A percentile compares a stretch with the other conserved stretches of the same genome.
These are phyloP conservation scores for Lordiphosa stackelbergi DNA, from an alignment of 1,140 invertebrate genomes.

Conservation along the genomic window DNA sequence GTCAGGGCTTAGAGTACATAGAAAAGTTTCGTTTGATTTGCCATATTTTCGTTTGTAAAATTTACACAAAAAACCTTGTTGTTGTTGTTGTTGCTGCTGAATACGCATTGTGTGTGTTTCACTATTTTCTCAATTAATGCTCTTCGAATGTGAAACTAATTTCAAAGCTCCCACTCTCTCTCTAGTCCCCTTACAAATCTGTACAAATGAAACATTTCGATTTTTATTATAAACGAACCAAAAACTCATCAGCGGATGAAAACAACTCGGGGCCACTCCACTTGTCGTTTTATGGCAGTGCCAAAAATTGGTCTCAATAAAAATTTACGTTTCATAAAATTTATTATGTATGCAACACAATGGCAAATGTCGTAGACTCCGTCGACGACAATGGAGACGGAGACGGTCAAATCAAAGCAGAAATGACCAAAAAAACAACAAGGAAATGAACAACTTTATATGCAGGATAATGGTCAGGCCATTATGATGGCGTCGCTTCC, in stretches of 20 bases:
- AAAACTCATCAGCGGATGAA: constrained; percentile 16
- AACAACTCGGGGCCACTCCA: constrained; percentile 21
- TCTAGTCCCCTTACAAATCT: constrained; percentile 12
- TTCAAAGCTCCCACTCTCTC: constrained; percentile 5
- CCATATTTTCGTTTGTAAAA: constrained; percentile 52
- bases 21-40: constrained; percentile 28
- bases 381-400: constrained; percentile 22
- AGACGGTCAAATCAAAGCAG: constrained; percentile 57
- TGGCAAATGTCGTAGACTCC: constrained; percentile 22
- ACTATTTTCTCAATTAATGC: constrained; percentile 27
- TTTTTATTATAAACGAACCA: constrained; percentile 42
- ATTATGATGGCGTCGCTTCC: constrained; percentile 52
- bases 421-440: constrained; percentile 47
- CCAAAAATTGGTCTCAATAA: constrained; percentile 74
- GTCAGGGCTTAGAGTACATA: constrained; percentile 15
- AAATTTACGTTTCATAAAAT: constrained; percentile 75
- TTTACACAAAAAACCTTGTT: constrained; percentile 31
- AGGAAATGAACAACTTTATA: constrained; percentile 73
- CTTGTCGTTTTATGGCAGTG: constrained; percentile 64
- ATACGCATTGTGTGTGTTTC: constrained; percentile 17
- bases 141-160: constrained; percentile 49
- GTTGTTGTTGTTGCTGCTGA: constrained; percentile 20
- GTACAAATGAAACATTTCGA: constrained; percentile 60
- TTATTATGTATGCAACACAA: constrained; percentile 74
- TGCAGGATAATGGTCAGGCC: constrained; percentile 70